Evolutionary conservation across 2,888 invertebrate genomes (phyloP).

Genomic region (Leucoma salicis): DNA sequence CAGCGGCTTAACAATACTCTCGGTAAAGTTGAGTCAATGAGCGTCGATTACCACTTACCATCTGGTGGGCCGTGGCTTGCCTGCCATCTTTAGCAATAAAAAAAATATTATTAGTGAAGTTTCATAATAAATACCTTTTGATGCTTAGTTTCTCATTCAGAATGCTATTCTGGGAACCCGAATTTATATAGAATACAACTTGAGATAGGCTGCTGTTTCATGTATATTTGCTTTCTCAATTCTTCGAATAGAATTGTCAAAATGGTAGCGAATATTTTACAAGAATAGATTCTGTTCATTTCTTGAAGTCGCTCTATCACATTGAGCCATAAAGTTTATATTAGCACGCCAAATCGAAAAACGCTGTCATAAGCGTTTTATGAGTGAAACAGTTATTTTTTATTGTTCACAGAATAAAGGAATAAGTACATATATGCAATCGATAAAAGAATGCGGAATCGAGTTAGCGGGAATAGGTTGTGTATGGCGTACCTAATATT

Average conservation of each 20-base stretch:
- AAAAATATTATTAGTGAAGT: no score
- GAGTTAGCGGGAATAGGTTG: no score
- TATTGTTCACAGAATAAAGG: constrained; percentile 33
- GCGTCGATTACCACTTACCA: no score
- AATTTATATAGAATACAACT: neutral
- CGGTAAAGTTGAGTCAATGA: no score
- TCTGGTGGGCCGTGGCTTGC: no score
- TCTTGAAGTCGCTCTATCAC: constrained; percentile 18
- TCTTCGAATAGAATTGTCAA: neutral
- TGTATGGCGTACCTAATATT: no score
- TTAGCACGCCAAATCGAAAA: constrained; percentile 19
- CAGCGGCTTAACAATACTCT: no score
- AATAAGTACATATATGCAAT: neutral
- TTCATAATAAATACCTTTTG: no score
- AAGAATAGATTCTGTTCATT: constrained; percentile 12
- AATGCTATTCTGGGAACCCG: no score
- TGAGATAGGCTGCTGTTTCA: neutral
- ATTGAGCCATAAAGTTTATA: constrained; percentile 27
- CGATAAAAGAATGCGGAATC: no score
- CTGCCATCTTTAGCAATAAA: no score
- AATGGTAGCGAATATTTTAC: constrained; percentile 9
- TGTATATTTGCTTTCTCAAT: neutral
- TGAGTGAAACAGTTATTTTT: constrained; percentile 37
- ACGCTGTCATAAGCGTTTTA: constrained; percentile 26
- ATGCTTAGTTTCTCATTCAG: no score